A percentile compares a stretch with the other conserved stretches of the same genome.
Conservation (phyloP, 2,888 invertebrate genomes). For the Cryptus armator region DNA sequence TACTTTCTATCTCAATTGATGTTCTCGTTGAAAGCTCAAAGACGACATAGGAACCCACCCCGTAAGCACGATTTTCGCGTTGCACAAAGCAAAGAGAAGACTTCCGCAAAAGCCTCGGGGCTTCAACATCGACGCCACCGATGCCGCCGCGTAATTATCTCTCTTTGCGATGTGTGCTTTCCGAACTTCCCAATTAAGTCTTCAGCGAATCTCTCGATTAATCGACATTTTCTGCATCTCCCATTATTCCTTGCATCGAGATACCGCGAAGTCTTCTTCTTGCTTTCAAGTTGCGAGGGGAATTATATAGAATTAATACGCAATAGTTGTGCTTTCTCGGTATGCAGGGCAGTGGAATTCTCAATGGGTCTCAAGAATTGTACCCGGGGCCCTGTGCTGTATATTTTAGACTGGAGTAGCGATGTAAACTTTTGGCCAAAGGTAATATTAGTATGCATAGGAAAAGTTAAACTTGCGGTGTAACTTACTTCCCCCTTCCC, state of each 20-base stretch:
- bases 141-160: conserved; percentile 21
- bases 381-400: neutral
- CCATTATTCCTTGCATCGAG: neutral
- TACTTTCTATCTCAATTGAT: neutral
- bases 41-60: neutral
- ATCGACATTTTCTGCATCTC: neutral
- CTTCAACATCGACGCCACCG: neutral
- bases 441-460: conserved; percentile 76
- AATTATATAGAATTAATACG: too few relatives aligned
- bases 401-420: neutral
- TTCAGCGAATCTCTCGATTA: conserved; percentile 2
- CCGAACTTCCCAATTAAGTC: conserved; percentile 18
- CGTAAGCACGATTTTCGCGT: neutral
- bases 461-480: conserved; percentile 73
- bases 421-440: conserved; percentile 20
- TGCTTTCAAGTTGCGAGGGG: too few relatives aligned
- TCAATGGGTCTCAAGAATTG: too few relatives aligned
- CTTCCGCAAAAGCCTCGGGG: conserved; percentile 8
- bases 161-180: neutral
- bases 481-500: conserved; percentile 22
- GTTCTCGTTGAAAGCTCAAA: conserved; percentile 15
- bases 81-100: neutral
- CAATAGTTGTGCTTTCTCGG: too few relatives aligned
- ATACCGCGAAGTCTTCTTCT: too few relatives aligned
- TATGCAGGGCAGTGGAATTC: too few relatives aligned